Conservation (phyloP, 2,113 vertebrate genomes). For the Rhea americana region DNA sequence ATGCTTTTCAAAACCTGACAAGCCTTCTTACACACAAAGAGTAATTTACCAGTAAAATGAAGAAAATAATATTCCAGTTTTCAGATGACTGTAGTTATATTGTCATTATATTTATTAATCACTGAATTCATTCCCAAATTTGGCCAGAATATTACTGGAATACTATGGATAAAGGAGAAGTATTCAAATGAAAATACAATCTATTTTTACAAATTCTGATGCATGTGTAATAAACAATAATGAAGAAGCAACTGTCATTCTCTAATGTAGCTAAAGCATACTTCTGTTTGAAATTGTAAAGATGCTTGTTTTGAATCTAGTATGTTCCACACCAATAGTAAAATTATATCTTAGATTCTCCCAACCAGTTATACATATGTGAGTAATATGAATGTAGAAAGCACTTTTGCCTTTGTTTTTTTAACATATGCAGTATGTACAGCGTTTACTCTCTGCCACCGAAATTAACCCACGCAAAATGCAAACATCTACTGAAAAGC, state of each 20-base stretch:
- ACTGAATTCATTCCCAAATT: background rate
- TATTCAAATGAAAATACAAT: background rate
- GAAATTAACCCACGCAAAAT: background rate
- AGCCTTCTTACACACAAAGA: background rate
- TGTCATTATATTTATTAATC: background rate
- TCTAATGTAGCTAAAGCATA: background rate
- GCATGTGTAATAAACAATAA: background rate
- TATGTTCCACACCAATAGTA: background rate
- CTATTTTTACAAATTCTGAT: background rate
- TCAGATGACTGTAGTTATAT: background rate
- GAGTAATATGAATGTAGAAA: background rate
- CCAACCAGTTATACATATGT: background rate
- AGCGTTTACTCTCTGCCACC: background rate
- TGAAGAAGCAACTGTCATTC: background rate
- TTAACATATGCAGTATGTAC: background rate
- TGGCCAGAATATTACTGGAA: background rate
- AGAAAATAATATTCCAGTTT: background rate
- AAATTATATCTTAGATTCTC: background rate
- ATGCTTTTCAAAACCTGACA: background rate
- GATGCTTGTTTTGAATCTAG: background rate
- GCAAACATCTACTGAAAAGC: background rate
- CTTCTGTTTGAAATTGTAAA: background rate
- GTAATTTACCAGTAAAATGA: background rate
- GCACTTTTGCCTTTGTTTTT: background rate
- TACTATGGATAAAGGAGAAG: background rate